phyloP scores from a whole-genome alignment of 1,140 invertebrate species.

The Drosophila littoralis region DNA sequence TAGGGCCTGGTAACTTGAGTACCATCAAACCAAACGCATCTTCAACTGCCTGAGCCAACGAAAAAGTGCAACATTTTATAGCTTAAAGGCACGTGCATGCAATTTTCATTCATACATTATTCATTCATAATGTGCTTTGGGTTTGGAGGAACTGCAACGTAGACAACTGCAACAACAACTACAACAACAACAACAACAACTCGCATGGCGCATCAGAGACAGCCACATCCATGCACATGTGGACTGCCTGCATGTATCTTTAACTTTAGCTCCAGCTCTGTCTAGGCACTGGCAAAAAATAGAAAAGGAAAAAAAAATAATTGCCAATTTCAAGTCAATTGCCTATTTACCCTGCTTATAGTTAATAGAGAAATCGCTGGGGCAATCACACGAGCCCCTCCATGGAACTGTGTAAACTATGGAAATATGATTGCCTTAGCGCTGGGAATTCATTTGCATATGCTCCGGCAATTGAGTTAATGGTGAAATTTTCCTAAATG shows the following conservation, averaged over 20 bases:
- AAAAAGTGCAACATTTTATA: conserved; percentile 79
- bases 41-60: conserved; percentile 21
- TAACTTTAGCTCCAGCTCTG: conserved; percentile 25
- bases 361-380: conserved; percentile 79
- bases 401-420: conserved; percentile 34
- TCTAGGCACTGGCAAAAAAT: conserved; percentile 30
- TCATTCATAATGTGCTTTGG: conserved; percentile 78
- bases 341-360: conserved; percentile 80
- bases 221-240: conserved; percentile 69
- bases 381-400: conserved; percentile 47
- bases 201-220: conserved; percentile 36
- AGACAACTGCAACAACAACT: conserved; percentile 26
- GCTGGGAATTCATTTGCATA: conserved; percentile 65
- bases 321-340: conserved; percentile 83
- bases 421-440: conserved; percentile 24
- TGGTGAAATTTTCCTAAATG: conserved; percentile 69
- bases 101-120: conserved; percentile 84
- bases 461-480: conserved; percentile 69
- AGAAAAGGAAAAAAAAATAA: conserved; percentile 65
- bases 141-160: conserved; percentile 43
- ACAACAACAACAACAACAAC: conserved; percentile 8
- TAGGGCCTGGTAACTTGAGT: conserved; percentile 37
- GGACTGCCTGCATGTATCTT: conserved; percentile 43
- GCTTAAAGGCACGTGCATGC: conserved; percentile 80
- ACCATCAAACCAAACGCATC: conserved; percentile 26